Conservation (phyloP, 2,797 vertebrate genomes). For the Amazona ochrocephala region DNA sequence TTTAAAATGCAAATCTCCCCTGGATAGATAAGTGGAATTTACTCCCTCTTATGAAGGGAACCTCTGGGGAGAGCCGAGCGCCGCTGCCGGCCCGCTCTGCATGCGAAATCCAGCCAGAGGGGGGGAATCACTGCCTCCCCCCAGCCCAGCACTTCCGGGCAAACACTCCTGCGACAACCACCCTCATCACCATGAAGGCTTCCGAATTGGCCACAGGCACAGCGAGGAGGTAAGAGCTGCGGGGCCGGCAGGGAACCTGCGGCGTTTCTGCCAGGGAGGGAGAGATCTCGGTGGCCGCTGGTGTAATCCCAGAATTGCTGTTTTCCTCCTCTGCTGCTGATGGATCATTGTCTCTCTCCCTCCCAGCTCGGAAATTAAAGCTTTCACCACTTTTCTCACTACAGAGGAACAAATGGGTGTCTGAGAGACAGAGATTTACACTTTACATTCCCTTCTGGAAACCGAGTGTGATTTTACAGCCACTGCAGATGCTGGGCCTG, state of each 20-base stretch:
- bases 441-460: slow-evolving; percentile 56
- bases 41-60: slow-evolving; percentile 63
- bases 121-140: slow-evolving; percentile 14
- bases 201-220: background rate
- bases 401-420: slow-evolving; percentile 32
- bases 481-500: slow-evolving; percentile 33
- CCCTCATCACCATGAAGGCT: background rate
- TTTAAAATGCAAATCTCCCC: slow-evolving; percentile 65
- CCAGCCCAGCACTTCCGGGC: slow-evolving; percentile 35
- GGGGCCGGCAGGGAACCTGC: background rate
- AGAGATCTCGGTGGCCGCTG: background rate
- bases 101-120: background rate
- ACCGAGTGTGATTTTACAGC: background rate
- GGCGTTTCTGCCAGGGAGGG: slow-evolving; percentile 3
- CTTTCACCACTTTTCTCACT: slow-evolving; percentile 35
- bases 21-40: slow-evolving; percentile 49
- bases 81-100: background rate
- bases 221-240: background rate
- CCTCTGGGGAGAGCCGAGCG: slow-evolving; percentile 45
- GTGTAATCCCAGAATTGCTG: slow-evolving; percentile 42
- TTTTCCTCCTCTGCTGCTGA: slow-evolving; percentile 36
- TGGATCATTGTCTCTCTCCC: slow-evolving; percentile 51
- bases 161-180: background rate
- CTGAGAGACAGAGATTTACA: slow-evolving; percentile 55
- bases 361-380: slow-evolving; percentile 30